phyloP scores from a whole-genome alignment of 2,113 vertebrate genomes.

The Pionites leucogaster region DNA sequence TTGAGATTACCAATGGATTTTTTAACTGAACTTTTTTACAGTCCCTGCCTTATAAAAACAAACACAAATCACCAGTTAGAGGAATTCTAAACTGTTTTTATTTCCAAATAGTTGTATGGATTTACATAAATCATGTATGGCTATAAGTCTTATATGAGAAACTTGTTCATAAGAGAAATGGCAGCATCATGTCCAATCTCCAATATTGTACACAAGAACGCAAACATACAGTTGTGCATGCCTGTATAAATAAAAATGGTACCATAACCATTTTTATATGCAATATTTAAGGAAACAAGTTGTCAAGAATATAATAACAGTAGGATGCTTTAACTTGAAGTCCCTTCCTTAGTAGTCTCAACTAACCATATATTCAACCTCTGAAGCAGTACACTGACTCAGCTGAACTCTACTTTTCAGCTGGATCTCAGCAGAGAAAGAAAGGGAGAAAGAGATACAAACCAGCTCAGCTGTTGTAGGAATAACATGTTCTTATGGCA shows the following conservation, averaged over 20 bases:
- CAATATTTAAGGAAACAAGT: not conserved
- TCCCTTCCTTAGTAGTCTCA: not conserved
- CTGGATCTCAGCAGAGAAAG: not conserved
- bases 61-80: not conserved
- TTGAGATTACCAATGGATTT: not conserved
- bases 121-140: not conserved
- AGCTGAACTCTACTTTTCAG: not conserved
- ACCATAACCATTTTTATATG: not conserved
- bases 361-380: not conserved
- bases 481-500: not conserved
- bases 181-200: not conserved
- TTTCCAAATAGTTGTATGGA: not conserved
- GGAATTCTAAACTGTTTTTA: not conserved
- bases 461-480: not conserved
- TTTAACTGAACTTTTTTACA: not conserved
- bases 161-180: not conserved
- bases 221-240: not conserved
- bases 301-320: not conserved
- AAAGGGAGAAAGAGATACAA: not conserved
- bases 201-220: not conserved
- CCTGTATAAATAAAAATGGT: not conserved
- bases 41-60: not conserved
- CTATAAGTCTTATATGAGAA: not conserved
- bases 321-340: not conserved
- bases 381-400: not conserved